Percentiles rank a stretch among this genome's conserved stretches.
phyloP scores from a whole-genome alignment of 2,888 invertebrate genomes.

The Polydesmus complanatus region DNA sequence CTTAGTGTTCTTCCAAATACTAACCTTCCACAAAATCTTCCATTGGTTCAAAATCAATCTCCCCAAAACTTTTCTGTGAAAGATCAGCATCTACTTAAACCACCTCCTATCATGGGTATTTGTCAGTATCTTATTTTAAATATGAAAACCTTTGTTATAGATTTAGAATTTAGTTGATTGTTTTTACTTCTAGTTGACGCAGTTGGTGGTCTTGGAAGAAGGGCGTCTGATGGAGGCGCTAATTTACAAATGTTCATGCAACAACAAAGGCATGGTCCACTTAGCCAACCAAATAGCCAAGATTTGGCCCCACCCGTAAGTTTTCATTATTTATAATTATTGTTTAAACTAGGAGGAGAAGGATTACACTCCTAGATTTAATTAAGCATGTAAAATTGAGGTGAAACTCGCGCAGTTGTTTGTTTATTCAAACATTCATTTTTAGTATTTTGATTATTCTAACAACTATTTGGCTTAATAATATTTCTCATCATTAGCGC shows the following conservation, averaged over 20 bases:
- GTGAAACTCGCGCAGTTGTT: too few relatives aligned
- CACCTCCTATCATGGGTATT: constrained; percentile 67
- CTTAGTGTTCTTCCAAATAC: constrained; percentile 51
- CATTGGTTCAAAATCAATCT: constrained; percentile 66
- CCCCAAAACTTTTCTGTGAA: constrained; percentile 74
- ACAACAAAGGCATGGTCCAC: constrained; percentile 35
- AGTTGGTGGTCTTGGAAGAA: constrained; percentile 44
- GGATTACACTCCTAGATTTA: too few relatives aligned
- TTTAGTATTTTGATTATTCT: too few relatives aligned
- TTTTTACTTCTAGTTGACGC: constrained; percentile 15
- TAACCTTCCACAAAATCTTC: constrained; percentile 70
- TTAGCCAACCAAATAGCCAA: constrained; percentile 44
- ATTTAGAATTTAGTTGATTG: background rate
- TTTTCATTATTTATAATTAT: background rate
- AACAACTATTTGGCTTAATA: too few relatives aligned
- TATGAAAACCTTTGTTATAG: too few relatives aligned
- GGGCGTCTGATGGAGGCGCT: constrained; percentile 91
- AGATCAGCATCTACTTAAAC: constrained; percentile 84
- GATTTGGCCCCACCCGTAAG: constrained; percentile 27
- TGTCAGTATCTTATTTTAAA: constrained; percentile 22
- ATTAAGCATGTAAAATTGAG: too few relatives aligned
- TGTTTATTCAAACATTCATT: too few relatives aligned
- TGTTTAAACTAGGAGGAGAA: background rate
- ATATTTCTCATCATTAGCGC: too few relatives aligned
- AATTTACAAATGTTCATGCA: constrained; percentile 64